Evolutionary conservation across 2,113 vertebrate species (phyloP).

Genomic region (Oreochromis niloticus): DNA sequence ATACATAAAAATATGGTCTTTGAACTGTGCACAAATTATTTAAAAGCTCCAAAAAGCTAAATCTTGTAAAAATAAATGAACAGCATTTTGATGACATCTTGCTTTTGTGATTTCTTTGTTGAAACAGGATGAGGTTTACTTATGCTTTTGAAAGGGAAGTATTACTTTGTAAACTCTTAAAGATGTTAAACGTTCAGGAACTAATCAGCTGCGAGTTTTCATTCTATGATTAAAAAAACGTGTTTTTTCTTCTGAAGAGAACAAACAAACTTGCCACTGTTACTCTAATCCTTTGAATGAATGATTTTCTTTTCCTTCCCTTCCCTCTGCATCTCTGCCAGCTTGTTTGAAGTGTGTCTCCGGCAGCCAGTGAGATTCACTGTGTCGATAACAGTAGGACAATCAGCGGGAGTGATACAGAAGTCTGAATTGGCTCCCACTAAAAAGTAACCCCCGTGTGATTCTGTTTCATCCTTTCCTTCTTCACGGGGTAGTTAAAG

Average conservation of each 20-base stretch:
- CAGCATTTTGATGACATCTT: background rate
- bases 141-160: background rate
- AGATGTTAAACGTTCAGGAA: background rate
- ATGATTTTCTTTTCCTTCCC: background rate
- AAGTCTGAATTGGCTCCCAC: constrained; percentile 18
- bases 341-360: constrained; percentile 18
- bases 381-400: constrained; percentile 2
- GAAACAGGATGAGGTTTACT: background rate
- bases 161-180: background rate
- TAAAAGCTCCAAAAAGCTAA: background rate
- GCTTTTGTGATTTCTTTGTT: background rate
- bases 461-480: background rate
- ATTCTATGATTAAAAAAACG: background rate
- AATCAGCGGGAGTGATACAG: constrained; percentile 22
- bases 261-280: background rate
- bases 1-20: background rate
- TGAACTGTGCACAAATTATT: background rate
- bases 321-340: background rate
- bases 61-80: background rate
- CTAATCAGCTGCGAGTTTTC: background rate
- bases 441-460: constrained; percentile 8
- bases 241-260: background rate
- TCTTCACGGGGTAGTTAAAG: constrained; percentile 4
- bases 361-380: constrained; percentile 13
- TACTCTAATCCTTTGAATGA: background rate